These are phyloP conservation scores for Anarsia innoxiella DNA, from an alignment of 2,888 invertebrate genomes.

Conservation along the genomic window DNA sequence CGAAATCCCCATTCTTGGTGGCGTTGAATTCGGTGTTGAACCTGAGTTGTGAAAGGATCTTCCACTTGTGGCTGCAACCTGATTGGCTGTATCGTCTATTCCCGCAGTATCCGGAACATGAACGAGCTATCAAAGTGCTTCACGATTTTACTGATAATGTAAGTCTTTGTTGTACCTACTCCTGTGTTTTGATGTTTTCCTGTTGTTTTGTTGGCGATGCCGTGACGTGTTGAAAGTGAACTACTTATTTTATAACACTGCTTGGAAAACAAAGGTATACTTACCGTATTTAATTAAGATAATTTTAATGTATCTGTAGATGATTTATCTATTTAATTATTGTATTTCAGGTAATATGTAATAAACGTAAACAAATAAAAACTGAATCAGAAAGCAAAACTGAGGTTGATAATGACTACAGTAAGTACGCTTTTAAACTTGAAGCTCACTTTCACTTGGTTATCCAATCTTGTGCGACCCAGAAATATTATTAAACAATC, in stretches of 20 bases:
- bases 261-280: not conserved
- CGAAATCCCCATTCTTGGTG: constrained; percentile 42
- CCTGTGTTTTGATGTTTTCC: too few species aligned
- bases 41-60: constrained; percentile 50
- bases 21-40: constrained; percentile 39
- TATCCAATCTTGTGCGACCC: too few species aligned
- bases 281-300: too few species aligned
- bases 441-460: not conserved
- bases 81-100: constrained; percentile 74
- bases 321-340: too few species aligned
- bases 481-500: too few species aligned
- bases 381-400: too few species aligned
- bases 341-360: too few species aligned
- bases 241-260: not conserved
- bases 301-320: too few species aligned
- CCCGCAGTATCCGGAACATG: constrained; percentile 65
- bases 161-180: too few species aligned
- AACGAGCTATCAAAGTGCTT: constrained; percentile 64
- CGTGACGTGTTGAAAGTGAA: not conserved
- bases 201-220: not conserved
- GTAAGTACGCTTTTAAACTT: not conserved
- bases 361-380: too few species aligned
- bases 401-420: too few species aligned
- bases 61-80: constrained; percentile 63
- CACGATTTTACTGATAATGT: constrained; percentile 76